Evolutionary conservation across 1,140 invertebrate species (phyloP), one percentile per base, ranked within the genome.

Genomic region (Euwallacea fornicatus): DNA sequence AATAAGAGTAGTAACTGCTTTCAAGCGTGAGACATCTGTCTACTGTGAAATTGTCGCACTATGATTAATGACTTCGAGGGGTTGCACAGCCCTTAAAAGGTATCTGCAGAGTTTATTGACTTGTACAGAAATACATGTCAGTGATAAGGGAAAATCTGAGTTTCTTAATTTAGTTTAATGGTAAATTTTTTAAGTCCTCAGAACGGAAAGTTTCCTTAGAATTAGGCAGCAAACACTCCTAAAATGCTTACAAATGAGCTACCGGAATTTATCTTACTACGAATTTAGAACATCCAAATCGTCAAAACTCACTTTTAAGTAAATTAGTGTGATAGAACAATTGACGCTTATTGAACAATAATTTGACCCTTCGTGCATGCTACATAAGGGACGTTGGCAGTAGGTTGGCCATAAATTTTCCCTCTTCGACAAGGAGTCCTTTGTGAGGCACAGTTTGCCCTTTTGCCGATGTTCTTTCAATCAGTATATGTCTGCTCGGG

Each of bases 341-440:
- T 33, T 4, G 21, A 2, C 21, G 21, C 21, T 4, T 33, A 33
- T 33, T 33, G 4, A 1, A 2, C 21, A 33, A 33, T 33, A 4
- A 33, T 50, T 50, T 10, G 46, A 50, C 46, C 46, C 46, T 50
- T 50, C 13, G 13, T 13, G 21, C 21, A 33, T 33, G 21, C 21
- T 33, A 50, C 46, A 13, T 6, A 50, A 13, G 46, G 46, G 9
- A 50, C 9, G 13, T 2, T 50, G 9, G 46, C 46, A 50, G 9
- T 10, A 6, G 46, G 77, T 15, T 15, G 78, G 77, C 74, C 76
- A 82, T 84, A 84, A 83, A 84, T 84, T 83, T 83, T 80, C 75
- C 76, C 77, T 79, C 78, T 76, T 80, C 81, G 79, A 80, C 76
- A 81, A 81, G 78, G 83, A 84, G 82, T 80, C 81, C 81, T 81